Evolutionary conservation across 2,797 vertebrate species (phyloP).

Genomic region (Euphonia xanthogaster): DNA sequence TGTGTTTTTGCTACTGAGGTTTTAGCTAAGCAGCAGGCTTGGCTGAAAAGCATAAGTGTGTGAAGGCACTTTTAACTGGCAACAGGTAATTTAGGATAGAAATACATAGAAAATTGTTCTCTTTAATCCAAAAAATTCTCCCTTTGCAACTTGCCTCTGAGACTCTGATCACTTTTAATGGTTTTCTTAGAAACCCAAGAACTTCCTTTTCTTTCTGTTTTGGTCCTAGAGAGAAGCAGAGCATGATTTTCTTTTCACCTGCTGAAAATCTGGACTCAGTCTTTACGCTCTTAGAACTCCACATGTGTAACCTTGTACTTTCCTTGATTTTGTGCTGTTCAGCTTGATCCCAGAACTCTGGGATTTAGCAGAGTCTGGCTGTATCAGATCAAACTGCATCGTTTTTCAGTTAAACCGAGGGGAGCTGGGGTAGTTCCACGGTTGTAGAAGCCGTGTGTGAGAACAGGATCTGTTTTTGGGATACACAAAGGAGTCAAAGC

Average conservation of each 20-base stretch:
- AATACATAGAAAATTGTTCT: conserved; percentile 1
- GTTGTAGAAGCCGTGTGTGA: background rate
- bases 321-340: background rate
- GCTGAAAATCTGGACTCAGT: conserved; percentile 30
- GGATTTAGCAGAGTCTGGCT: background rate
- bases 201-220: conserved; percentile 37
- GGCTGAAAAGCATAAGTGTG: background rate
- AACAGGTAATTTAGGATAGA: background rate
- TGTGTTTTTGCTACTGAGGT: background rate
- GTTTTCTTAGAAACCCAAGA: conserved; percentile 47
- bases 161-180: background rate
- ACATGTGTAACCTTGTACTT: background rate
- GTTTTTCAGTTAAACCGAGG: background rate
- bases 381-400: background rate
- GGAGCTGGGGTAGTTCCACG: background rate
- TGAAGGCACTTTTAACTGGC: conserved; percentile 37
- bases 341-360: background rate
- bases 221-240: conserved; percentile 47
- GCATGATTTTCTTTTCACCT: conserved; percentile 34
- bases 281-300: background rate
- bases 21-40: conserved; percentile 27
- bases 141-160: conserved; percentile 10
- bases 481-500: background rate
- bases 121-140: conserved; percentile 30
- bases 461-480: background rate